A percentile compares a stretch with the other conserved stretches of the same genome.
phyloP scores from a whole-genome alignment of 1,140 invertebrate species.

The Ephestia elutella region DNA sequence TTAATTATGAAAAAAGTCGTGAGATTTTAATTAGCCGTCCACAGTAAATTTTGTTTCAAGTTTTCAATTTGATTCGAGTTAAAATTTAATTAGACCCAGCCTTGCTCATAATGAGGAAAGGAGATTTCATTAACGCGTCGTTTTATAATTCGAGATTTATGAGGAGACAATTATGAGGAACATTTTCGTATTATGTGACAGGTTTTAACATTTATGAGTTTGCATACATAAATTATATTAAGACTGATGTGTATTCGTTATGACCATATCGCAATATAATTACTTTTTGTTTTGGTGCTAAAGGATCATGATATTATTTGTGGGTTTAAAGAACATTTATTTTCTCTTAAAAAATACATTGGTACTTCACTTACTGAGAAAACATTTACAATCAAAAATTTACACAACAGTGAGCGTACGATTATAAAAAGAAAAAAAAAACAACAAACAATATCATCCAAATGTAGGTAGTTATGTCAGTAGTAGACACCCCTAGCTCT shows the following conservation, averaged over 20 bases:
- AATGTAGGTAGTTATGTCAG: too few species aligned
- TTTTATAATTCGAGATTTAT: background rate
- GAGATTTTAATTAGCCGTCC: constrained; percentile 22
- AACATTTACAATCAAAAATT: too few species aligned
- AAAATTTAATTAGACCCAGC: constrained; percentile 24
- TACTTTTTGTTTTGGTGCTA: background rate
- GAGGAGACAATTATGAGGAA: background rate
- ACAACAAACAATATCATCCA: too few species aligned
- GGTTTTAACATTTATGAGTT: background rate
- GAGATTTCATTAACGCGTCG: constrained; percentile 12
- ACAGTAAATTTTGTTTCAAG: constrained; percentile 18
- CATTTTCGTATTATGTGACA: background rate
- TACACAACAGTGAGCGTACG: too few species aligned
- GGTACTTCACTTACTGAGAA: too few species aligned
- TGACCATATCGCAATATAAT: background rate
- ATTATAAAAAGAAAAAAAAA: too few species aligned
- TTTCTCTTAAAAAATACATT: too few species aligned
- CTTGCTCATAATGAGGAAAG: constrained; percentile 12
- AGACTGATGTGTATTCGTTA: too few species aligned
- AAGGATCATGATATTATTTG: too few species aligned
- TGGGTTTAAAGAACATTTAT: too few species aligned
- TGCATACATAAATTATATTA: too few species aligned
- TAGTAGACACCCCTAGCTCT: too few species aligned
- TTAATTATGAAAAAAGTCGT: constrained; percentile 9
- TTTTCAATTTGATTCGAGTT: constrained; percentile 17